phyloP scores from a whole-genome alignment of 1,140 invertebrate species.

The Papilio machaon region DNA sequence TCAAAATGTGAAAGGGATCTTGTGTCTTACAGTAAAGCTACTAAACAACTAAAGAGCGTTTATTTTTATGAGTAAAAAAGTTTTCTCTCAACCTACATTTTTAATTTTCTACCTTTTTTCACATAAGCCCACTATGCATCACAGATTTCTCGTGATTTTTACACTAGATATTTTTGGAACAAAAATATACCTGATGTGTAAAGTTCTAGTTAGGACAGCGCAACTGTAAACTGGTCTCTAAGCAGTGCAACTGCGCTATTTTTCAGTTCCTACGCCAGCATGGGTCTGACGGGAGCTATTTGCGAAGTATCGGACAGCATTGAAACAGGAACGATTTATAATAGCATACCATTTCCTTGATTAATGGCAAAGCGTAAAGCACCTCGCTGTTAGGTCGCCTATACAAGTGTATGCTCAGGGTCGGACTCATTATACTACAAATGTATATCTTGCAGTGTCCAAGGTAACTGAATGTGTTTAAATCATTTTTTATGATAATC shows the following conservation, averaged over 20 bases:
- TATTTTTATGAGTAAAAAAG: too few relatives aligned
- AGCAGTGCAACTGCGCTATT: constrained; percentile 17
- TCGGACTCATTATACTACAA: constrained; percentile 17
- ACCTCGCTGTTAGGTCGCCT: not conserved
- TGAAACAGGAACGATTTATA: constrained; percentile 26
- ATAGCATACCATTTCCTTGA: constrained; percentile 32
- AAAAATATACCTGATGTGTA: not conserved
- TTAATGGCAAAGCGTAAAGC: constrained; percentile 36
- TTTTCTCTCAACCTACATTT: too few relatives aligned
- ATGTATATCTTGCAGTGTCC: not conserved
- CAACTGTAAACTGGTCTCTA: constrained; percentile 4
- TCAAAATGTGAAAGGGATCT: not conserved
- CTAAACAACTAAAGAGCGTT: too few relatives aligned
- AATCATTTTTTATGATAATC: not conserved
- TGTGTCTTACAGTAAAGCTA: too few relatives aligned
- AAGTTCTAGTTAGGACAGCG: not conserved
- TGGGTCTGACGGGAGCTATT: constrained; percentile 21
- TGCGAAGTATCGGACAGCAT: constrained; percentile 22
- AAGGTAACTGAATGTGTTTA: constrained; percentile 28
- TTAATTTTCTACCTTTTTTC: not conserved
- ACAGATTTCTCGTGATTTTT: not conserved
- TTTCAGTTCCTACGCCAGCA: constrained; percentile 28
- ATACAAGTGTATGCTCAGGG: constrained; percentile 10
- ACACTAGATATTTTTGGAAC: not conserved
- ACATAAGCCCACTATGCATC: not conserved